A percentile compares a stretch with the other conserved stretches of the same genome.
Evolutionary conservation across 2,113 vertebrate genomes (phyloP).

Genomic region (Microcebus griseorufus): DNA sequence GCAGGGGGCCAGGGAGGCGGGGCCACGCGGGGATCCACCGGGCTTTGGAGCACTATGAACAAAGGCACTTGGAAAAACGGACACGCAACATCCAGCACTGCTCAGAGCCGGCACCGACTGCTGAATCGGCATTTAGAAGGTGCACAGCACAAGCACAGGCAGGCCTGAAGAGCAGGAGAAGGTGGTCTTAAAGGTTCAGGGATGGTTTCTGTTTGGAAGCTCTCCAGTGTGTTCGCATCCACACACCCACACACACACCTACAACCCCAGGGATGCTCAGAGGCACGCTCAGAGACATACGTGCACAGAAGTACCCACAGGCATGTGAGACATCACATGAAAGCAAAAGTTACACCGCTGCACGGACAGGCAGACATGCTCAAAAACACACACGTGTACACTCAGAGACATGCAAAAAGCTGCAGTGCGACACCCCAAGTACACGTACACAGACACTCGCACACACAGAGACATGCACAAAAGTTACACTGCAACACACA

Average conservation of each 20-base stretch:
- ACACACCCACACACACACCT: not conserved
- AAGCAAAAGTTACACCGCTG: not conserved
- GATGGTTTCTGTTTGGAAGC: not conserved
- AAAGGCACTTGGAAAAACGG: not conserved
- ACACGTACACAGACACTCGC: not conserved
- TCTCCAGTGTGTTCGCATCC: not conserved
- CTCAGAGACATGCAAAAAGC: not conserved
- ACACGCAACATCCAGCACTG: accelerated
- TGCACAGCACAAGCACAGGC: not conserved
- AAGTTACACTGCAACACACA: not conserved
- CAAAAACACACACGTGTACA: not conserved
- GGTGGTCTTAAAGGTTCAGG: not conserved
- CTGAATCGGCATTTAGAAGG: not conserved
- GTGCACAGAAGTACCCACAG: not conserved
- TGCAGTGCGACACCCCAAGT: accelerated
- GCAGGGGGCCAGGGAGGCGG: accelerated
- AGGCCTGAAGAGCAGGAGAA: not conserved
- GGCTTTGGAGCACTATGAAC: not conserved
- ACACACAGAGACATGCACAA: not conserved
- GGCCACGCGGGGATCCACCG: accelerated
- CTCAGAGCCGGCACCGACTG: not conserved
- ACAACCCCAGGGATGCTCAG: no score
- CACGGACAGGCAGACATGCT: not conserved
- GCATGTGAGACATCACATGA: accelerated
- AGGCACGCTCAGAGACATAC: not conserved